A percentile compares a stretch with the other conserved stretches of the same genome.
phyloP scores from a whole-genome alignment of 1,140 invertebrate species.

The Ladona fulva region DNA sequence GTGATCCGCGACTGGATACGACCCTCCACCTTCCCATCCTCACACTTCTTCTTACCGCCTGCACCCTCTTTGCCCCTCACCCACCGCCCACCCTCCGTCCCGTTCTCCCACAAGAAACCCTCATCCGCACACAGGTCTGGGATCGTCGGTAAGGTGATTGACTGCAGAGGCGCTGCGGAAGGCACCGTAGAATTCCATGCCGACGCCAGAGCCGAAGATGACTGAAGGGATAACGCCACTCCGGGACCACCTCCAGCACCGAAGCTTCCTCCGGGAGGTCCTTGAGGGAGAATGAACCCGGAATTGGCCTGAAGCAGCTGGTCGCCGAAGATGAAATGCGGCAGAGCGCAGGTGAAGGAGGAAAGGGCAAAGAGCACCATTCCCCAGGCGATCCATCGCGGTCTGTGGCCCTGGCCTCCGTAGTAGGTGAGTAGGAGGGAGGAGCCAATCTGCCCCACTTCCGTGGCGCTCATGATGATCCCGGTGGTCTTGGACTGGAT shows the following conservation, averaged over 20 bases:
- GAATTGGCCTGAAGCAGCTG: slow-evolving; percentile 57
- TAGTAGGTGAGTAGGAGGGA: slow-evolving; percentile 86
- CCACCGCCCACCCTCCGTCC: not conserved
- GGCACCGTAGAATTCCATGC: slow-evolving; percentile 13
- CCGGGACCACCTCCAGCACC: not conserved
- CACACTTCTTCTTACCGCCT: slow-evolving; percentile 38
- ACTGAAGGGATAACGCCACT: not conserved
- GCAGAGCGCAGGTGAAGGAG: slow-evolving; percentile 53
- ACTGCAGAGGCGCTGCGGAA: slow-evolving; percentile 22
- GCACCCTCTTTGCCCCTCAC: slow-evolving; percentile 29
- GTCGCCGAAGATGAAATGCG: slow-evolving; percentile 70
- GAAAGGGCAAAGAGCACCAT: slow-evolving; percentile 42
- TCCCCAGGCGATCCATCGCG: slow-evolving; percentile 89
- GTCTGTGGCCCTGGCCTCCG: slow-evolving; percentile 85
- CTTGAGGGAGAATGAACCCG: slow-evolving; percentile 19
- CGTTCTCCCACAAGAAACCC: not conserved
- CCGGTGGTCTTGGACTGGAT: slow-evolving; percentile 92
- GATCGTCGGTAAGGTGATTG: slow-evolving; percentile 22
- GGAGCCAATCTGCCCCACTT: slow-evolving; percentile 87
- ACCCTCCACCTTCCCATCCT: slow-evolving; percentile 48
- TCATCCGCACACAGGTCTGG: slow-evolving; percentile 30
- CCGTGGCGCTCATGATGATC: slow-evolving; percentile 84
- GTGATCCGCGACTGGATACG: slow-evolving; percentile 64
- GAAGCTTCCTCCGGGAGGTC: not conserved
- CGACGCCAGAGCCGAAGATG: not conserved